Conservation (phyloP, 2,797 vertebrate genomes). For the Diplodus sargus region DNA sequence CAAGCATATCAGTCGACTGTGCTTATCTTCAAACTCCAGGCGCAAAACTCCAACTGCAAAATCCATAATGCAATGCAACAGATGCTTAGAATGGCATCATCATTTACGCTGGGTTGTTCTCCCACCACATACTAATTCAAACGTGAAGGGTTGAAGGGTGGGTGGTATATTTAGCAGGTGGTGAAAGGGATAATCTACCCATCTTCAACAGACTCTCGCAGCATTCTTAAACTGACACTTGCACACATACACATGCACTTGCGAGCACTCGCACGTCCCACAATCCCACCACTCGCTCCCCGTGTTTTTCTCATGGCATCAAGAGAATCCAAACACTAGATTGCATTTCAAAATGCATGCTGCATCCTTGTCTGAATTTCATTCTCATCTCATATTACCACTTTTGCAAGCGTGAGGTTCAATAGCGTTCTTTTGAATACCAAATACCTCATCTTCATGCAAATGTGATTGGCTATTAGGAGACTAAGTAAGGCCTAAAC, state of each 20-base stretch:
- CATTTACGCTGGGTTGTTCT: conserved; percentile 43
- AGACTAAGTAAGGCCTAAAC: conserved; percentile 16
- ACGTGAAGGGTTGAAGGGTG: conserved; percentile 27
- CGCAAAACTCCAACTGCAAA: conserved; percentile 56
- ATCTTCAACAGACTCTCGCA: conserved; percentile 29
- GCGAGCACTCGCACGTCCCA: conserved; percentile 20
- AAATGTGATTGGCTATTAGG: conserved; percentile 36
- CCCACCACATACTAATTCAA: conserved; percentile 33
- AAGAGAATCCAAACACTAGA: conserved; percentile 25
- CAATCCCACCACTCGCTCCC: background rate
- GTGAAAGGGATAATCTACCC: conserved; percentile 39
- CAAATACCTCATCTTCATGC: conserved; percentile 65
- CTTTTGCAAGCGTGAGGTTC: conserved; percentile 41
- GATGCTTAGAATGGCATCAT: conserved; percentile 32
- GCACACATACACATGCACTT: conserved; percentile 68
- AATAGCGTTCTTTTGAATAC: conserved; percentile 18
- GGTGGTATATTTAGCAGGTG: conserved; percentile 38
- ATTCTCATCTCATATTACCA: conserved; percentile 24
- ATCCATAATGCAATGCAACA: conserved; percentile 69
- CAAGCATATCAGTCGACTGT: conserved; percentile 65
- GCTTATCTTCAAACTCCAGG: conserved; percentile 69
- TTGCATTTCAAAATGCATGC: conserved; percentile 61
- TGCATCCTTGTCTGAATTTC: conserved; percentile 24
- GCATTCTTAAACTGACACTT: conserved; percentile 43
- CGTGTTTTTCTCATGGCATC: background rate